These are phyloP conservation scores for Eublepharis macularius DNA, from an alignment of 2,113 vertebrate genomes.

Conservation along the genomic window DNA sequence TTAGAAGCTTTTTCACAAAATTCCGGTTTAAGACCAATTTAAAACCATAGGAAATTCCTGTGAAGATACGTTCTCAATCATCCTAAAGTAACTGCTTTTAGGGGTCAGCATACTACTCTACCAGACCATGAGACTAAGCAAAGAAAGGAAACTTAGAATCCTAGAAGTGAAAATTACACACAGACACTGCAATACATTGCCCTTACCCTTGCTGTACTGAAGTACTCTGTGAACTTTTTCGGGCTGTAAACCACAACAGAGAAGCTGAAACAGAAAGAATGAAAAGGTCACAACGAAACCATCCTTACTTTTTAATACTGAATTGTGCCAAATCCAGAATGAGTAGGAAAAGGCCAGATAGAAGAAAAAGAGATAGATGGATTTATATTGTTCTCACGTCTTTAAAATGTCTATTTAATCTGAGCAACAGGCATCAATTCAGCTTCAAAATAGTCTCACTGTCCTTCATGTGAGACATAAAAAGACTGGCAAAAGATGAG, in stretches of 20 bases:
- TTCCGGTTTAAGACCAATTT: background rate
- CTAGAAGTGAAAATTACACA: background rate
- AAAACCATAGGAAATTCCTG: background rate
- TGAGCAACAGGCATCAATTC: background rate
- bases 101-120: no score
- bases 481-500: accelerated
- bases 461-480: background rate
- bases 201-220: constrained; percentile 56
- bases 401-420: background rate
- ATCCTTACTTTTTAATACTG: background rate
- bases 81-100: background rate
- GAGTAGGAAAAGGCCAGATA: background rate
- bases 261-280: constrained; percentile 43
- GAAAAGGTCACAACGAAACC: background rate
- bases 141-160: background rate
- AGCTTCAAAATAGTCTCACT: accelerated
- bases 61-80: background rate
- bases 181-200: background rate
- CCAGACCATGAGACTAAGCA: background rate
- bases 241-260: background rate
- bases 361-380: background rate
- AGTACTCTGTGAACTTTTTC: constrained; percentile 47
- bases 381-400: background rate
- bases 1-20: background rate
- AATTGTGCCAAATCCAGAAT: background rate